Evolutionary conservation across 2,113 vertebrate species (phyloP).

Genomic region (Seriola dumerili): DNA sequence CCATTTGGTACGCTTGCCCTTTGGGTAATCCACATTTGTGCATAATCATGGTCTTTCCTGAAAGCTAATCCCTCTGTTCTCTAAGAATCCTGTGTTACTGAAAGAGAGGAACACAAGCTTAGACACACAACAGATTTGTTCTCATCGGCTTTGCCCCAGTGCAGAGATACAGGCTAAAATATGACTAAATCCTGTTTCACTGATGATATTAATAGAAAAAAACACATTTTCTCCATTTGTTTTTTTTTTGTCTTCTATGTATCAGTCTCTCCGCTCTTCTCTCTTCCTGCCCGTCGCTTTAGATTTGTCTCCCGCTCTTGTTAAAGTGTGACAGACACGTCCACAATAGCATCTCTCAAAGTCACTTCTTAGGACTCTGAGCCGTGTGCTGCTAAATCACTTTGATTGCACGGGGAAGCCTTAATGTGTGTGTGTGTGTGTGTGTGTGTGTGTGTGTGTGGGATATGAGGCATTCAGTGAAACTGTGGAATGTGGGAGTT

Average conservation of each 20-base stretch:
- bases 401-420: conserved; percentile 16
- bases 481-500: conserved; percentile 53
- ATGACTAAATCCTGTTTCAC: not conserved
- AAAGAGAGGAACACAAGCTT: conserved; percentile 1
- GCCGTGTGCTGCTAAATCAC: conserved; percentile 43
- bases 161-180: not conserved
- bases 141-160: not conserved
- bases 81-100: not conserved
- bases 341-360: conserved; percentile 33
- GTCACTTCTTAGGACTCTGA: conserved; percentile 13
- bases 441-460: not conserved
- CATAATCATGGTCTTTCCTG: conserved; percentile 33
- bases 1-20: not conserved
- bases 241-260: fast-evolving
- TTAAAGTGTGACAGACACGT: conserved; percentile 19
- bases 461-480: conserved; percentile 6
- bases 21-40: conserved; percentile 53
- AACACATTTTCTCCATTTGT: not conserved
- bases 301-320: conserved; percentile 10
- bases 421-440: not conserved
- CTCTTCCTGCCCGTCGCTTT: not conserved
- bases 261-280: not conserved
- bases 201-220: not conserved
- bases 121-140: not conserved
- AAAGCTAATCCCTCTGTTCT: conserved; percentile 17